phyloP scores from a whole-genome alignment of 2,888 invertebrate species.

The Sarcophaga variegata region DNA sequence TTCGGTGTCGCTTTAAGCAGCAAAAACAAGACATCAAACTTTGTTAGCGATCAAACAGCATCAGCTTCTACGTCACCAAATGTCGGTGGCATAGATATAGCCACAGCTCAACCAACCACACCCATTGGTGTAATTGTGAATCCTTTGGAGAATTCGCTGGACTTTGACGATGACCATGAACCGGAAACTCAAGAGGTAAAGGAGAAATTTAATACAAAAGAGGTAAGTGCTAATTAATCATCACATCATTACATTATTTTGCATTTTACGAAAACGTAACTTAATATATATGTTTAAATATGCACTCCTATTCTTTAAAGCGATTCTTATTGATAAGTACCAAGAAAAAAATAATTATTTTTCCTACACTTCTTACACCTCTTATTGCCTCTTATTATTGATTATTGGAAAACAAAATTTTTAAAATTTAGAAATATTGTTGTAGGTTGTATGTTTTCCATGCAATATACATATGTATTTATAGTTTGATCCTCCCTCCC shows the following conservation, averaged over 20 bases:
- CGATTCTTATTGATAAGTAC: not conserved
- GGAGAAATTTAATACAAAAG: slow-evolving; percentile 51
- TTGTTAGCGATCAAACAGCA: slow-evolving; percentile 79
- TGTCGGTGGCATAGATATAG: slow-evolving; percentile 70
- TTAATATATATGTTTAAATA: not conserved
- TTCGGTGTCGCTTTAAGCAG: slow-evolving; percentile 81
- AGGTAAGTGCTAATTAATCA: slow-evolving; percentile 39
- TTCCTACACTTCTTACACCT: not conserved
- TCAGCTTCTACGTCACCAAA: slow-evolving; percentile 66
- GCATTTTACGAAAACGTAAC: not conserved
- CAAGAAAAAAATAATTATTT: not conserved
- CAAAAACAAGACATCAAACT: slow-evolving; percentile 81
- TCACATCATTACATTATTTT: not conserved
- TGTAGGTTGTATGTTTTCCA: too few species aligned
- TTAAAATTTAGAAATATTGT: too few species aligned
- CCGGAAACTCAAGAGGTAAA: slow-evolving; percentile 57
- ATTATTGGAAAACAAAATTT: too few species aligned
- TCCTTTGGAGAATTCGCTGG: slow-evolving; percentile 83
- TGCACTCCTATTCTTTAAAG: not conserved
- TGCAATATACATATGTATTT: too few species aligned
- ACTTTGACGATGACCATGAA: slow-evolving; percentile 78
- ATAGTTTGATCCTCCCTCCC: too few species aligned
- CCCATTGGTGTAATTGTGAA: slow-evolving; percentile 86
- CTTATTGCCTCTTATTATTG: too few species aligned
- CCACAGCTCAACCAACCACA: slow-evolving; percentile 71